Conservation (phyloP, 2,797 vertebrate genomes). For the Sebastes iracundus region DNA sequence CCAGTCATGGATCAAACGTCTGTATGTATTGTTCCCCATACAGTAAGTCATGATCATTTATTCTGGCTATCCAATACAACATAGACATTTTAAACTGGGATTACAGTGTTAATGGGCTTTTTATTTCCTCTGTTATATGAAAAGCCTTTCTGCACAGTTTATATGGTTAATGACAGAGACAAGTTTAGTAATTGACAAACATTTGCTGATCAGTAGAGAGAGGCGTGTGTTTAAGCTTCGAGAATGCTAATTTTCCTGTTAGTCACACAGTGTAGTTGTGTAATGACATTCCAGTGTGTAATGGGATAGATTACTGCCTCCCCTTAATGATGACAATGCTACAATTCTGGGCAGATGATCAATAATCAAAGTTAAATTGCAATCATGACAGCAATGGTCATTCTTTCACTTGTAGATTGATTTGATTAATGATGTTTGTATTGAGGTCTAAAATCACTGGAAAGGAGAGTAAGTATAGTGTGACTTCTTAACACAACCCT, state of each 20-base stretch:
- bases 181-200: constrained; percentile 53
- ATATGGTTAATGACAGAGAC: constrained; percentile 35
- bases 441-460: neutral
- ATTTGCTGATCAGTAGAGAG: constrained; percentile 48
- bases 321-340: constrained; percentile 49
- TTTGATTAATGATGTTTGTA: constrained; percentile 6
- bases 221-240: constrained; percentile 26
- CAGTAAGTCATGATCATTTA: neutral
- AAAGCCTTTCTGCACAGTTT: neutral
- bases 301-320: constrained; percentile 43
- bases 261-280: constrained; percentile 47
- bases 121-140: neutral
- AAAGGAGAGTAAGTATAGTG: neutral
- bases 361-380: constrained; percentile 22
- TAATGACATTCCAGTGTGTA: constrained; percentile 38
- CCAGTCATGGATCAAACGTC: neutral
- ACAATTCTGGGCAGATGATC: constrained; percentile 31
- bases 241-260: constrained; percentile 55
- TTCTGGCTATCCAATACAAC: neutral
- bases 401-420: constrained; percentile 19
- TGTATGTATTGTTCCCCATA: neutral
- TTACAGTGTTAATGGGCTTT: constrained; percentile 13
- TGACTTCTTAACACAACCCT: neutral
- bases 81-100: constrained; percentile 1
- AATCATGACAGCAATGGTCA: neutral